Conservation (phyloP, 2,797 vertebrate species). For the Darevskia mixta region DNA sequence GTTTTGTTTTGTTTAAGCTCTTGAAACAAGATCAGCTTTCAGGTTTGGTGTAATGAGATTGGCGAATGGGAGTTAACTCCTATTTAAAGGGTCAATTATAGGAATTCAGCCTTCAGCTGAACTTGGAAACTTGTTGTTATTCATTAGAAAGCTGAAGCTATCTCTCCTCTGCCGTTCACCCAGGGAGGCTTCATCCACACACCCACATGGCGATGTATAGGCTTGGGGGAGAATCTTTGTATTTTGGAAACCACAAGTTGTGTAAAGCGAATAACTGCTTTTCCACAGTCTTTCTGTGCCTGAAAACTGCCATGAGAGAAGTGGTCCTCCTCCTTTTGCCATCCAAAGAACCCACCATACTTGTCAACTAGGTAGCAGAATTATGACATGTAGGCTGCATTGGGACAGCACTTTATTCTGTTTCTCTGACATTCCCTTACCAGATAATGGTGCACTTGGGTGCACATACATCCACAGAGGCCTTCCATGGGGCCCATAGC, state of each 20-base stretch:
- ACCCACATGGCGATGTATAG: neutral
- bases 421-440: no score
- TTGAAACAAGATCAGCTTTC: slow-evolving; percentile 49
- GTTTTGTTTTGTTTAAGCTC: slow-evolving; percentile 61
- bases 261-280: neutral
- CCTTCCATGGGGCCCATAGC: no score
- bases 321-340: neutral
- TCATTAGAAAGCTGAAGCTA: slow-evolving; percentile 61
- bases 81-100: slow-evolving; percentile 66
- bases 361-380: neutral
- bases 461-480: no score
- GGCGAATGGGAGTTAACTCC: slow-evolving; percentile 43
- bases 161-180: slow-evolving; percentile 43
- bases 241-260: neutral
- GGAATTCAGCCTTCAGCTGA: slow-evolving; percentile 75
- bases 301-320: neutral
- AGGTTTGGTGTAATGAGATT: slow-evolving; percentile 49
- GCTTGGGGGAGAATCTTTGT: neutral
- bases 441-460: no score
- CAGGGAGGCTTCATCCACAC: neutral
- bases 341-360: neutral
- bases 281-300: no score
- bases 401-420: no score
- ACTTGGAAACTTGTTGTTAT: slow-evolving; percentile 72
- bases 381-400: no score